Conservation (phyloP, 2,797 vertebrate species). For the Potorous gilbertii region DNA sequence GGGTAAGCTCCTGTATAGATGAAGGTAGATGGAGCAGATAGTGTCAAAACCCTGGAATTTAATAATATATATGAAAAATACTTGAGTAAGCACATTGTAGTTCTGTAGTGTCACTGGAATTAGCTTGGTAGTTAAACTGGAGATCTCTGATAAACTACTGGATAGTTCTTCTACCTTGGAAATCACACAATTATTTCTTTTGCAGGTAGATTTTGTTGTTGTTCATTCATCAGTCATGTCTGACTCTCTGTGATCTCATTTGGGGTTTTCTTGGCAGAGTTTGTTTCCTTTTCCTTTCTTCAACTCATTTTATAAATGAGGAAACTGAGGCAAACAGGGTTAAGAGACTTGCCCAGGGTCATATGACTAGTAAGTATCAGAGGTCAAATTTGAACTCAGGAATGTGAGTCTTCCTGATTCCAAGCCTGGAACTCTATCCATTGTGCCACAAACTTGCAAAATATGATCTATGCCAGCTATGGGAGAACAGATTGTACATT, state of each 20-base stretch:
- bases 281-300: no score
- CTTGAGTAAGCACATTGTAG: not conserved
- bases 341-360: no score
- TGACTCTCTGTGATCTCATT: no score
- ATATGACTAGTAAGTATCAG: no score
- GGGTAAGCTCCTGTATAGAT: not conserved
- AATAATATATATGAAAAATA: not conserved
- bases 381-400: no score
- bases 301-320: no score
- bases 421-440: no score
- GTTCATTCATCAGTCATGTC: no score
- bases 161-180: not conserved
- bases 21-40: not conserved
- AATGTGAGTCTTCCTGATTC: no score
- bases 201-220: not conserved
- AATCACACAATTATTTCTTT: conserved; percentile 25
- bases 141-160: not conserved
- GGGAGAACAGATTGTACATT: not conserved
- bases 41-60: not conserved
- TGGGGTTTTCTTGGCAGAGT: no score
- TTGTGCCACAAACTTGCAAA: not conserved
- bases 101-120: not conserved
- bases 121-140: conserved; percentile 3
- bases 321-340: no score
- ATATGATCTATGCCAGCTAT: not conserved